A percentile compares a stretch with the other conserved stretches of the same genome.
Conservation (phyloP, 1,140 invertebrate genomes). For the Spodoptera frugiperda region DNA sequence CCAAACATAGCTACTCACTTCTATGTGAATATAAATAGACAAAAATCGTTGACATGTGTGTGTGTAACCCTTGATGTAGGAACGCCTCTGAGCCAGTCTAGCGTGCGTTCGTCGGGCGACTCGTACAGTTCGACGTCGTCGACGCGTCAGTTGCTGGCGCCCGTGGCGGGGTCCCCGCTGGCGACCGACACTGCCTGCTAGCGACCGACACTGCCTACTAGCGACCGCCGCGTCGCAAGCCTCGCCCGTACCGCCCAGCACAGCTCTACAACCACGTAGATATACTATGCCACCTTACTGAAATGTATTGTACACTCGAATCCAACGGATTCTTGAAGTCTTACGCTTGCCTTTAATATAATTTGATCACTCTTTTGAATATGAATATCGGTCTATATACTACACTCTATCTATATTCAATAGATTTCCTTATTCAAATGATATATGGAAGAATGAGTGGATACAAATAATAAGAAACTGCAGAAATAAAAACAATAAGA, state of each 20-base stretch:
- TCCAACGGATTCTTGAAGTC: too few relatives aligned
- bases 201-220: slow-evolving; percentile 65
- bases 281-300: slow-evolving; percentile 25
- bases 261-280: slow-evolving; percentile 20
- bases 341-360: too few relatives aligned
- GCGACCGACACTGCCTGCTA: slow-evolving; percentile 69
- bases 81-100: slow-evolving; percentile 89
- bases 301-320: neutral
- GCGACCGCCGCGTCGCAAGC: slow-evolving; percentile 40
- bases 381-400: too few relatives aligned
- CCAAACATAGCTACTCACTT: too few relatives aligned
- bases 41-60: neutral
- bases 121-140: slow-evolving; percentile 91
- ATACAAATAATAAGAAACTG: too few relatives aligned
- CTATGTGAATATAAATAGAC: too few relatives aligned
- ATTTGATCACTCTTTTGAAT: too few relatives aligned
- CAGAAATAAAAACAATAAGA: too few relatives aligned
- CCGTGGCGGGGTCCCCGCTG: slow-evolving; percentile 71
- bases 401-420: too few relatives aligned
- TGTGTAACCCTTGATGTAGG: slow-evolving; percentile 68
- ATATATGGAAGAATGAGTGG: too few relatives aligned
- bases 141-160: slow-evolving; percentile 88
- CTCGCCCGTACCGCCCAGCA: slow-evolving; percentile 26
- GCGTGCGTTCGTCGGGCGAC: slow-evolving; percentile 90
- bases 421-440: too few relatives aligned